phyloP scores from a whole-genome alignment of 2,888 invertebrate genomes.

The Tenthredo amoena region DNA sequence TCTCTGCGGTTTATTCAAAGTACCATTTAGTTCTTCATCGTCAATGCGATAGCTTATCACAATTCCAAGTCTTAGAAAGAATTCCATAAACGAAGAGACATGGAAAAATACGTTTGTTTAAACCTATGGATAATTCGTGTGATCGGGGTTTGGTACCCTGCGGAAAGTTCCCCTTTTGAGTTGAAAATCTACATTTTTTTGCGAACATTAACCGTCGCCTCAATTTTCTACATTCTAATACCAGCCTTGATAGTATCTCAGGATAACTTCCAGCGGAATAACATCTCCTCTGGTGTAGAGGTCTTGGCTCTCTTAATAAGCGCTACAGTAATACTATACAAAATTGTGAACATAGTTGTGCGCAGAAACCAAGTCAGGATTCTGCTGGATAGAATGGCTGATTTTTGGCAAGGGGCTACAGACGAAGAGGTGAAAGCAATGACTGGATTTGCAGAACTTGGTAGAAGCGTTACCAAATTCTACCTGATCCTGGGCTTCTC shows the following conservation, averaged over 20 bases:
- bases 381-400: constrained; percentile 19
- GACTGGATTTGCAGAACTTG: constrained; percentile 28
- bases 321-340: not conserved
- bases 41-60: not conserved
- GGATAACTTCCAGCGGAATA: not conserved
- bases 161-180: not conserved
- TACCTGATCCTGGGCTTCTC: not conserved
- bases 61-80: not conserved
- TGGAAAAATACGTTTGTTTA: constrained; percentile 41
- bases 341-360: not conserved
- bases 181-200: not conserved
- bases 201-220: not conserved
- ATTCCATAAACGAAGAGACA: not conserved
- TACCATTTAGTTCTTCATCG: not conserved
- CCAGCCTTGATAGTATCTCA: not conserved
- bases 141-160: constrained; percentile 40
- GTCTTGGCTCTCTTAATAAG: constrained; percentile 7
- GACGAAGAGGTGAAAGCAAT: not conserved
- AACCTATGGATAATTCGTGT: constrained; percentile 9
- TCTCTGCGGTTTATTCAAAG: not conserved
- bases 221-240: constrained; percentile 10
- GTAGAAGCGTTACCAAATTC: constrained; percentile 7
- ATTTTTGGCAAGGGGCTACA: constrained; percentile 14
- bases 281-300: not conserved
- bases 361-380: not conserved